phyloP scores from a whole-genome alignment of 2,888 invertebrate species.

The Megastigmus dorsalis region DNA sequence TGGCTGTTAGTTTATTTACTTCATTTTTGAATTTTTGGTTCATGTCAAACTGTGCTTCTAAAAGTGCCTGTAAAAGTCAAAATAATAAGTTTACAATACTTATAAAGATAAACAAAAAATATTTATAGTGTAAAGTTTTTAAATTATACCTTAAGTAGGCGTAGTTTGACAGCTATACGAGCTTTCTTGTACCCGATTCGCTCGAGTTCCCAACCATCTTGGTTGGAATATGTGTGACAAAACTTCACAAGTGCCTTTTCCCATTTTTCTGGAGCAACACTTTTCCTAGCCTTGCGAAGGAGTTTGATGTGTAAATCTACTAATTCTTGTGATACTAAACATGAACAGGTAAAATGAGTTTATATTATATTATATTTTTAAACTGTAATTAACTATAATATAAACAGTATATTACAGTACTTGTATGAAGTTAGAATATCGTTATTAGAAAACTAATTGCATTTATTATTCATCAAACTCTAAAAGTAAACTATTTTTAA shows the following conservation, averaged over 20 bases:
- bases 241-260: constrained; percentile 92
- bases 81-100: not conserved
- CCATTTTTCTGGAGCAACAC: constrained; percentile 91
- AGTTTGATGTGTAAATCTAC: constrained; percentile 92
- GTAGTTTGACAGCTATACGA: constrained; percentile 89
- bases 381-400: not conserved
- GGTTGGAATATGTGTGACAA: constrained; percentile 90
- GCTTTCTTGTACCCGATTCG: constrained; percentile 96
- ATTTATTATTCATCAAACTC: no score
- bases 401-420: not conserved
- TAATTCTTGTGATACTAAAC: constrained; percentile 85
- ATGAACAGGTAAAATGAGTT: constrained; percentile 4
- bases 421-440: no score
- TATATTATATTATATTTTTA: not conserved
- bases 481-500: no score
- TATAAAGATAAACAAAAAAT: not conserved
- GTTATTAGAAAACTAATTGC: no score
- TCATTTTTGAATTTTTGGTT: constrained; percentile 94
- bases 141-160: constrained; percentile 86
- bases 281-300: constrained; percentile 88
- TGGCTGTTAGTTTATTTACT: constrained; percentile 85
- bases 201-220: constrained; percentile 97
- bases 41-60: constrained; percentile 96
- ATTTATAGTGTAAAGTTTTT: constrained; percentile 10
- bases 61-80: constrained; percentile 80